Conservation (phyloP, 2,113 vertebrate species). For the Nansenia antarctica region DNA sequence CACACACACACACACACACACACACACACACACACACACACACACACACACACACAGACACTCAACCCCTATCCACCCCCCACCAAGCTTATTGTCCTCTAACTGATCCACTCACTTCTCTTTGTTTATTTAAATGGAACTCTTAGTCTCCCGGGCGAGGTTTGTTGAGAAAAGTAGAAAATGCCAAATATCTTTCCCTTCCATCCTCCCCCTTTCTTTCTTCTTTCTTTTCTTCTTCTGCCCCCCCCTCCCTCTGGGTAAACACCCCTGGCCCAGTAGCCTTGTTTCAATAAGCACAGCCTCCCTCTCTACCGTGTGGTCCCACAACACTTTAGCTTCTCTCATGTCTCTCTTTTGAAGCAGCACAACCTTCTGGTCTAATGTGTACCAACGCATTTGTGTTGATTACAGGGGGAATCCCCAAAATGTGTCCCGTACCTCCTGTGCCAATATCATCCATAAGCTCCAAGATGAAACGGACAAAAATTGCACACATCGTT, state of each 20-base stretch:
- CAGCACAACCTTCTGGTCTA: conserved; percentile 2
- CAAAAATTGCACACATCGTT: background rate
- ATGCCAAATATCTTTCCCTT: conserved; percentile 67
- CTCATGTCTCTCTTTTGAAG: conserved; percentile 7
- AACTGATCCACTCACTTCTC: conserved; percentile 67
- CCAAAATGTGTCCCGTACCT: too few relatives aligned
- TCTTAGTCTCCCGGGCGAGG: conserved; percentile 62
- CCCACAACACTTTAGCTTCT: conserved; percentile 46
- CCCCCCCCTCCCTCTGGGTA: conserved; percentile 67
- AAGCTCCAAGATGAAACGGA: background rate
- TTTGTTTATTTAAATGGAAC: conserved; percentile 77
- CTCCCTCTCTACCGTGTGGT: conserved; percentile 54
- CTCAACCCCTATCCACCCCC: too few relatives aligned
- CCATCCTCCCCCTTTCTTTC: conserved; percentile 57
- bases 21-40: too few relatives aligned
- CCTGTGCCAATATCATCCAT: background rate
- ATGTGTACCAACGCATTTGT: background rate
- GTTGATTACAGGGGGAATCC: background rate
- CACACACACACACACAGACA: too few relatives aligned
- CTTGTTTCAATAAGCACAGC: conserved; percentile 56
- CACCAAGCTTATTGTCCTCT: conserved; percentile 67
- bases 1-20: too few relatives aligned
- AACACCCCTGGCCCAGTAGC: conserved; percentile 66
- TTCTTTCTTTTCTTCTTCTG: conserved; percentile 68
- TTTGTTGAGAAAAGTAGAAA: conserved; percentile 72